Percentiles rank a stretch among this genome's conserved stretches.
Evolutionary conservation across 2,113 vertebrate genomes (phyloP).

Genomic region (Halichoerus grypus): DNA sequence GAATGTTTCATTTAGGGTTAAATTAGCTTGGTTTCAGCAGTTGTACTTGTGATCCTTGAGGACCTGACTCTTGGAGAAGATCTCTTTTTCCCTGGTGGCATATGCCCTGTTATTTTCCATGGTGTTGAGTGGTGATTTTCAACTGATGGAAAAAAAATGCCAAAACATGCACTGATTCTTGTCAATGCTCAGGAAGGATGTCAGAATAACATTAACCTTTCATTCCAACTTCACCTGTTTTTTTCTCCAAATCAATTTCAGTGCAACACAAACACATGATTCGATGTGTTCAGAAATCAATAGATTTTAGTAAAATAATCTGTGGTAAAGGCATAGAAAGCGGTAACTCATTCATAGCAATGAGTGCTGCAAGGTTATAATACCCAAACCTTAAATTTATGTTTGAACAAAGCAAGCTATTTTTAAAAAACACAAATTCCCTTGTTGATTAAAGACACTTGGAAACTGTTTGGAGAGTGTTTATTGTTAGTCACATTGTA

Average conservation of each 20-base stretch:
- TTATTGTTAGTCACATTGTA: neutral
- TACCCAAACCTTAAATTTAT: conserved; percentile 43
- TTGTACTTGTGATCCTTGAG: conserved; percentile 43
- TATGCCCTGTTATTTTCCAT: conserved; percentile 2
- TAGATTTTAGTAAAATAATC: neutral
- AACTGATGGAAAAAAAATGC: neutral
- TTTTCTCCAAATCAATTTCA: conserved; percentile 42
- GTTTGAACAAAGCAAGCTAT: neutral
- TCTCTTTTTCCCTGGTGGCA: neutral
- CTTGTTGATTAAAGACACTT: conserved; percentile 18
- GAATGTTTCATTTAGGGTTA: conserved; percentile 72
- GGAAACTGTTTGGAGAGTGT: neutral
- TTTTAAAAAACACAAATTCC: conserved; percentile 46
- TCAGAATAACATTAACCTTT: conserved; percentile 68
- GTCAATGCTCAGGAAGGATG: conserved; percentile 31
- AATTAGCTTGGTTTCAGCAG: conserved; percentile 71
- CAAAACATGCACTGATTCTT: conserved; percentile 47
- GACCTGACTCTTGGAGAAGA: conserved; percentile 13
- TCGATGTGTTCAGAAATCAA: conserved; percentile 44
- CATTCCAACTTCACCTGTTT: neutral
- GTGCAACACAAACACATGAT: neutral
- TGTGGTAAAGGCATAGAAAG: neutral
- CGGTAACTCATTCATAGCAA: neutral
- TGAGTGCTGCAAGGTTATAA: neutral
- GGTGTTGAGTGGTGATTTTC: conserved; percentile 6